Percentiles rank a stretch among this genome's conserved stretches.
phyloP scores from a whole-genome alignment of 2,888 invertebrate genomes.

The Lutraria lutraria region DNA sequence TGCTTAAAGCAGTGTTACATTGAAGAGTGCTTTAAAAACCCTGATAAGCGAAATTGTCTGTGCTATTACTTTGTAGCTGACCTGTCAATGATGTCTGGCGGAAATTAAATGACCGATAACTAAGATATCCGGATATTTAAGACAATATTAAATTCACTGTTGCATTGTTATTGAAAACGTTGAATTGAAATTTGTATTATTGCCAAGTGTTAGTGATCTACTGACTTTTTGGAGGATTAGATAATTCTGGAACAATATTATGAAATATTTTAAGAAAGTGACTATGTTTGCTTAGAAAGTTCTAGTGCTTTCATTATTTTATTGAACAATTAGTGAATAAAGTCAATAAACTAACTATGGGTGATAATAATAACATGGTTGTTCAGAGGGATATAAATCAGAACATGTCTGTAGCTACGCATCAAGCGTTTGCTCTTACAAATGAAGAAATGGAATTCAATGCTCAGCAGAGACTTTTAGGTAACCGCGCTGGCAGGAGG shows the following conservation, averaged over 20 bases:
- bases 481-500: constrained; percentile 31
- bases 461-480: constrained; percentile 2
- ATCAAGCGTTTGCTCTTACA: constrained; percentile 47
- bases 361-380: constrained; percentile 24
- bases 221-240: background rate
- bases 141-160: background rate
- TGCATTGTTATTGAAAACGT: background rate
- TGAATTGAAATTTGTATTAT: background rate
- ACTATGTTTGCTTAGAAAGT: background rate
- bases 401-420: constrained; percentile 49
- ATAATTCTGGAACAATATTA: background rate
- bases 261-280: background rate
- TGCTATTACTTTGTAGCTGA: background rate
- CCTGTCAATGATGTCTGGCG: background rate
- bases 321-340: background rate
- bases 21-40: background rate
- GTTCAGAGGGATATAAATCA: constrained; percentile 54
- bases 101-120: background rate
- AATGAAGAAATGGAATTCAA: constrained; percentile 53
- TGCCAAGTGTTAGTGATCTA: background rate
- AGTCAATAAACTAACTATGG: background rate
- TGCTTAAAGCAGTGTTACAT: background rate
- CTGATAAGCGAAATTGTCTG: background rate
- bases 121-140: background rate
- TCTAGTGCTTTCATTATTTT: background rate